These are phyloP conservation scores for Troides aeacus DNA, from an alignment of 2,888 invertebrate genomes.

Conservation along the genomic window DNA sequence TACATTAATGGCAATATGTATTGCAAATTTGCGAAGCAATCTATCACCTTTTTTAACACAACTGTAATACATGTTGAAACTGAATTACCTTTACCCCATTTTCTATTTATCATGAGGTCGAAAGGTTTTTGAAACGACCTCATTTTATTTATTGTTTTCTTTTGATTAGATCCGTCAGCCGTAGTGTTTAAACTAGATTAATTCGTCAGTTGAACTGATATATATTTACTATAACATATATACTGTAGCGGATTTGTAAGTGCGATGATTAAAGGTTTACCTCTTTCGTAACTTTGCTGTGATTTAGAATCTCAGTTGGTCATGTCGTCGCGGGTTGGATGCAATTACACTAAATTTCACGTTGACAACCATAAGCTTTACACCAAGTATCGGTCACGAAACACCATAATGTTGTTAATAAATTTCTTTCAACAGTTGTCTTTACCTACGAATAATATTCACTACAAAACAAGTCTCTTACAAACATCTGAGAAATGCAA, in stretches of 20 bases:
- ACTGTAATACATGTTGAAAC: no score
- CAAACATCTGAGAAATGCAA: background rate
- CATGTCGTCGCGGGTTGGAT: slow-evolving; percentile 22
- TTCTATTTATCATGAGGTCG: no score
- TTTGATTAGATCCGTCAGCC: no score
- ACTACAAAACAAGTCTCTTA: slow-evolving; percentile 34
- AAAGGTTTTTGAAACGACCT: no score
- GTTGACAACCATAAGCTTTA: slow-evolving; percentile 47
- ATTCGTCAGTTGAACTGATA: no score
- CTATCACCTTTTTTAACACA: no score
- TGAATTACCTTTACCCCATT: no score
- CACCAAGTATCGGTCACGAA: slow-evolving; percentile 49
- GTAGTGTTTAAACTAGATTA: no score
- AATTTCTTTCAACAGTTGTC: slow-evolving; percentile 38
- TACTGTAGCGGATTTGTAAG: background rate
- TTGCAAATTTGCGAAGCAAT: no score
- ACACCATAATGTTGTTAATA: slow-evolving; percentile 38
- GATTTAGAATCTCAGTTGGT: slow-evolving; percentile 5
- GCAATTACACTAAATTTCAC: slow-evolving; percentile 45
- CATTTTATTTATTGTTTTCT: no score
- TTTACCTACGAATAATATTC: slow-evolving; percentile 32
- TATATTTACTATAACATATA: background rate
- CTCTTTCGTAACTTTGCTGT: background rate
- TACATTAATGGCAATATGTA: no score
- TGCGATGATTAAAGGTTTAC: background rate